Conservation (phyloP, 2,797 vertebrate species). For the Macroramphosus scolopax region DNA sequence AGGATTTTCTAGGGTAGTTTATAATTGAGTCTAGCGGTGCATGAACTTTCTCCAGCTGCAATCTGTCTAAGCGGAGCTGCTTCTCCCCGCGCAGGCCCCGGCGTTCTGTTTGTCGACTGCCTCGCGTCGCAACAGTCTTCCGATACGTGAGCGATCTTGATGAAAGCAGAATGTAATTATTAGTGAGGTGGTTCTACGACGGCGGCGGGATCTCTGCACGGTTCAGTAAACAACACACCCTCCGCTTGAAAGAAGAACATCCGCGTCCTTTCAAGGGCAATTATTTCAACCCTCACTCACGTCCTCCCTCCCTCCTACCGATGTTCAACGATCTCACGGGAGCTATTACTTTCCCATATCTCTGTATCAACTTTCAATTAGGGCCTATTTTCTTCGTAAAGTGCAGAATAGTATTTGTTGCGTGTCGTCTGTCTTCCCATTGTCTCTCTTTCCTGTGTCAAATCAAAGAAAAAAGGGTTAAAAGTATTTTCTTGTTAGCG, state of each 20-base stretch:
- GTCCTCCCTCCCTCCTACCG: constrained; percentile 18
- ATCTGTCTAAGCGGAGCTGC: constrained; percentile 68
- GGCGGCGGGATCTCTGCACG: constrained; percentile 70
- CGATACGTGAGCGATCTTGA: constrained; percentile 74
- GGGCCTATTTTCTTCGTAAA: constrained; percentile 13
- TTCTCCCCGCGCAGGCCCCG: constrained; percentile 55
- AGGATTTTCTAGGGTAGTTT: constrained; percentile 67
- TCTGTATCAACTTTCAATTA: constrained; percentile 16
- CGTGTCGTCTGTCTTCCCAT: constrained; percentile 11
- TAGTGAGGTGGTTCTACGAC: constrained; percentile 58
- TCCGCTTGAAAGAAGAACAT: constrained; percentile 64
- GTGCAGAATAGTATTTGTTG: constrained; percentile 9
- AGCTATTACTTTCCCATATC: neutral
- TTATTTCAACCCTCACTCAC: constrained; percentile 74
- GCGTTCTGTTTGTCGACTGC: constrained; percentile 61
- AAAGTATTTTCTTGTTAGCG: constrained; percentile 11
- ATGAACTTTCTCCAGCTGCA: constrained; percentile 74
- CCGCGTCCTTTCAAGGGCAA: constrained; percentile 67
- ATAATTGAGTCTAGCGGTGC: constrained; percentile 78
- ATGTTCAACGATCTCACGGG: constrained; percentile 39
- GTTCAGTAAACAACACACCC: constrained; percentile 64
- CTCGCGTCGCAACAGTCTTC: constrained; percentile 50
- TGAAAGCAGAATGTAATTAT: constrained; percentile 79
- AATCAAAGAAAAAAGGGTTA: constrained; percentile 10
- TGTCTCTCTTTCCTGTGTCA: constrained; percentile 19